phyloP scores from a whole-genome alignment of 2,797 vertebrate species.

The Muscicapa comitata region DNA sequence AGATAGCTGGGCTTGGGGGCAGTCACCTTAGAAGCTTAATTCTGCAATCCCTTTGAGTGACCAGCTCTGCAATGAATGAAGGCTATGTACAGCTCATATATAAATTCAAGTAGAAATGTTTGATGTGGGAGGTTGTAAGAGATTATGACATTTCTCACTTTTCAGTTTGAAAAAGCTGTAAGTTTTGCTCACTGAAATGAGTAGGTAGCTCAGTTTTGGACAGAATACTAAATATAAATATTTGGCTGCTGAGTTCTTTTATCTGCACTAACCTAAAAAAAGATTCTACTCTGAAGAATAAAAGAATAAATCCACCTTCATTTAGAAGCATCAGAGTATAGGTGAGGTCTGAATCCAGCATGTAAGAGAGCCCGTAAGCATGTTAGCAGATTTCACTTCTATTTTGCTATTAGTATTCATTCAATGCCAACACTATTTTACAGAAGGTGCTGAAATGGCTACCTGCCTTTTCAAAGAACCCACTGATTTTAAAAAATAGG shows the following conservation, averaged over 20 bases:
- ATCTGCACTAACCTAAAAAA: neutral
- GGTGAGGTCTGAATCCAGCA: neutral
- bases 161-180: neutral
- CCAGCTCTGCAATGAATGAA: neutral
- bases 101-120: neutral
- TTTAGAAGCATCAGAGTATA: neutral
- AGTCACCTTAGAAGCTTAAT: neutral
- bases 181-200: neutral
- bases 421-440: neutral
- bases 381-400: neutral
- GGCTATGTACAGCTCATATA: neutral
- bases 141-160: neutral
- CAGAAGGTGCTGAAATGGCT: neutral
- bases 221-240: neutral
- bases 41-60: neutral
- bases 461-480: neutral
- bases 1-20: neutral
- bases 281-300: neutral
- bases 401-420: neutral
- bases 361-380: neutral
- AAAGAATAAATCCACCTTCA: neutral
- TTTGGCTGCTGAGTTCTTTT: neutral
- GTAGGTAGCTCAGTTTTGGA: neutral
- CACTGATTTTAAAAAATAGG: neutral
- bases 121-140: neutral